Evolutionary conservation across 2,113 vertebrate species (phyloP).

Genomic region (Sylvia atricapilla): DNA sequence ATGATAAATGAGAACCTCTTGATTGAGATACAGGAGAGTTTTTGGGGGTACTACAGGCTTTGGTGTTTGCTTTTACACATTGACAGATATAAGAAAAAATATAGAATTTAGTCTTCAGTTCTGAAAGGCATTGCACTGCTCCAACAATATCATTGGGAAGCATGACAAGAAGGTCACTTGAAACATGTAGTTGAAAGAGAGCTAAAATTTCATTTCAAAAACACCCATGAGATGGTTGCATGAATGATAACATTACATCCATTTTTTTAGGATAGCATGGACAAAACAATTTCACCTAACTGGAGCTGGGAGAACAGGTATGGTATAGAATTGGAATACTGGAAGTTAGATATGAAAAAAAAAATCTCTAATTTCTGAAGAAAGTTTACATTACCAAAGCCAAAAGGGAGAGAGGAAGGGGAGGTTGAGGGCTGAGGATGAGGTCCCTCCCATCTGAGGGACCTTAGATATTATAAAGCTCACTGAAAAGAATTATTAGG

Average conservation of each 20-base stretch:
- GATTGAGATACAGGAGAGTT: background rate
- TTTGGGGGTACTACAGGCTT: background rate
- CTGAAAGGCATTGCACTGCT: background rate
- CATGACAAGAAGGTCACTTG: background rate
- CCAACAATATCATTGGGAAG: background rate
- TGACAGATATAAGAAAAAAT: background rate
- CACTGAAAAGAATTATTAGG: background rate
- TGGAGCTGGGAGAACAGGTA: background rate
- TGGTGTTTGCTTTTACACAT: background rate
- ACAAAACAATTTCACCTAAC: background rate
- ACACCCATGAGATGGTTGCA: background rate
- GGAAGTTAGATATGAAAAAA: background rate
- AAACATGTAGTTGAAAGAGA: background rate
- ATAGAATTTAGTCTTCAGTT: background rate
- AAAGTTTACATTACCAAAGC: background rate
- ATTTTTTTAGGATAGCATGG: background rate
- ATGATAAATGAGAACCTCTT: background rate
- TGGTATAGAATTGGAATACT: background rate
- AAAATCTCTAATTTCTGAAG: background rate
- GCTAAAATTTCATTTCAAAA: background rate
- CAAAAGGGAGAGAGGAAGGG: rapidly evolving
- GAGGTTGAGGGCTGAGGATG: rapidly evolving
- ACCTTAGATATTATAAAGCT: background rate
- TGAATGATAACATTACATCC: rapidly evolving
- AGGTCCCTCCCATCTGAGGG: background rate